Evolutionary conservation across 2,888 invertebrate genomes (phyloP).

Genomic region (Hydriomena furcata): DNA sequence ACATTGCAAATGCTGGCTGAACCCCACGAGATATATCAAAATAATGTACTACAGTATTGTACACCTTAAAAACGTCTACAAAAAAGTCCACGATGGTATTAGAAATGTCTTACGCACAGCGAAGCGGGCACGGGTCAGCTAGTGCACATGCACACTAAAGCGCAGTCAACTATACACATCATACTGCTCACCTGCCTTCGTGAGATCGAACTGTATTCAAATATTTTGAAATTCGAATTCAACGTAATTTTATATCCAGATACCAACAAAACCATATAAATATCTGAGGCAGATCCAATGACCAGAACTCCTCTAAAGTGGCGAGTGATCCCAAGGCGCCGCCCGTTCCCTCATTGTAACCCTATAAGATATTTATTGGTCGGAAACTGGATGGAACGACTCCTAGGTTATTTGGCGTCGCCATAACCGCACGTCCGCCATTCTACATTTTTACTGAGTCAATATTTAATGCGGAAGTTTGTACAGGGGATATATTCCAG

Average conservation of each 20-base stretch:
- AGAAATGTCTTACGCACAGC: too few relatives aligned
- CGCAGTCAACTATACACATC: too few relatives aligned
- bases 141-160: too few relatives aligned
- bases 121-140: too few relatives aligned
- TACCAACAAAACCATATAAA: constrained; percentile 3
- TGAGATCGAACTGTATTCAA: too few relatives aligned
- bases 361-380: constrained; percentile 82
- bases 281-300: constrained; percentile 14
- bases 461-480: constrained; percentile 73
- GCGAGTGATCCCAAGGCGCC: constrained; percentile 59
- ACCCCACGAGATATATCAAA: too few relatives aligned
- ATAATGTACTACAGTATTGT: too few relatives aligned
- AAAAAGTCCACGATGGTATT: too few relatives aligned
- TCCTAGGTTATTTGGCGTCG: constrained; percentile 66
- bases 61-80: too few relatives aligned
- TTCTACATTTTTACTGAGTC: constrained; percentile 82
- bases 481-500: constrained; percentile 30
- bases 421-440: constrained; percentile 71
- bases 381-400: constrained; percentile 75
- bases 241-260: background rate
- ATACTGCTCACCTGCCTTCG: too few relatives aligned
- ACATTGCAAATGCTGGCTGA: too few relatives aligned
- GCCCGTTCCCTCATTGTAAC: constrained; percentile 74
- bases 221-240: too few relatives aligned
- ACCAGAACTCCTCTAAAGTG: constrained; percentile 42